Evolutionary conservation across 2,797 vertebrate species (phyloP).

Genomic region (Lagocephalus sceleratus): DNA sequence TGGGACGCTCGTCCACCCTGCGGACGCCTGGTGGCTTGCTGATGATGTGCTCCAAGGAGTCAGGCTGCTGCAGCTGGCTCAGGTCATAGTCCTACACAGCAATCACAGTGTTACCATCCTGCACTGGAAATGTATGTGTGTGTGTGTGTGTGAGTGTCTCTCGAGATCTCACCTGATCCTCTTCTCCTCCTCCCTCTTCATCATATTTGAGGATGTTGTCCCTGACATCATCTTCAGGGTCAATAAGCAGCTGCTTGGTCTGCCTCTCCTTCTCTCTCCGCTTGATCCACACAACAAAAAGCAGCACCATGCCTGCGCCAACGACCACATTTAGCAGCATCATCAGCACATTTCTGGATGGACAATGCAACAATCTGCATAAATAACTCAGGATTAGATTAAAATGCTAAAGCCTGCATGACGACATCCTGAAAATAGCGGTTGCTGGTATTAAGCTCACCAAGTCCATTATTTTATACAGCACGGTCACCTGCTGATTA

Average conservation of each 20-base stretch:
- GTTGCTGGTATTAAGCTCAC: too few relatives aligned
- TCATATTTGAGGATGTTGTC: conserved; percentile 97
- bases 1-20: conserved; percentile 90
- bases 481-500: too few relatives aligned
- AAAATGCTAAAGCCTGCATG: background rate
- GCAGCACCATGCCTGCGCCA: conserved; percentile 84
- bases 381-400: background rate
- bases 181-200: conserved; percentile 92
- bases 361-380: background rate
- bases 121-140: background rate
- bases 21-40: conserved; percentile 88
- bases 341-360: too few relatives aligned
- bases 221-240: conserved; percentile 91
- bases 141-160: background rate
- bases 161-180: conserved; percentile 84
- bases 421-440: background rate
- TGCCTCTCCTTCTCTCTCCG: conserved; percentile 90
- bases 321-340: background rate
- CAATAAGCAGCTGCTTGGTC: conserved; percentile 92
- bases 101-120: conserved; percentile 21
- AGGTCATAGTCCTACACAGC: conserved; percentile 88
- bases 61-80: conserved; percentile 94
- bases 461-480: too few relatives aligned
- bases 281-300: conserved; percentile 92
- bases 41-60: conserved; percentile 89